Percentiles rank a stretch among this genome's conserved stretches.
These are phyloP conservation scores for Acanthurus leucopareius DNA, from an alignment of 2,797 vertebrate species.

Conservation along the genomic window DNA sequence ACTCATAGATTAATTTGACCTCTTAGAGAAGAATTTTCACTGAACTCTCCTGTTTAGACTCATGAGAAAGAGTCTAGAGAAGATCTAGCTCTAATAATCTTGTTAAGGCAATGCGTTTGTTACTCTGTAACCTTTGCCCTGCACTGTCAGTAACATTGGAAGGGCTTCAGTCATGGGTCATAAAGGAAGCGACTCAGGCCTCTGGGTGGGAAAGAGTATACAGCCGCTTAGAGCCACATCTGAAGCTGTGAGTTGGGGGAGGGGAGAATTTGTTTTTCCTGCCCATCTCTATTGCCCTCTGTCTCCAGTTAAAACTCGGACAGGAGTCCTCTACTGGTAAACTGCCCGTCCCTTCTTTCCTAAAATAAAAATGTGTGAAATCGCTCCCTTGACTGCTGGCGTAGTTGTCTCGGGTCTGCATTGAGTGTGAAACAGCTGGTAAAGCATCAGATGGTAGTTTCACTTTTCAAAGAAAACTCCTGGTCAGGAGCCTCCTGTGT, in stretches of 20 bases:
- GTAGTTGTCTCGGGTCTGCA: slow-evolving; percentile 34
- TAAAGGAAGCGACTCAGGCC: slow-evolving; percentile 79
- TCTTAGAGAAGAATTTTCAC: slow-evolving; percentile 19
- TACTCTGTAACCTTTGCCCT: slow-evolving; percentile 79
- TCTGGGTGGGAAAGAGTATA: slow-evolving; percentile 69
- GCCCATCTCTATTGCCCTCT: slow-evolving; percentile 46
- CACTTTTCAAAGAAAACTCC: slow-evolving; percentile 54
- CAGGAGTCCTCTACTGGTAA: slow-evolving; percentile 25
- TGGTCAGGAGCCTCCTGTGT: slow-evolving; percentile 48
- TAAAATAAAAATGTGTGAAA: slow-evolving; percentile 62
- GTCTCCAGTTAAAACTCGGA: slow-evolving; percentile 50
- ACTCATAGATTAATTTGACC: not conserved
- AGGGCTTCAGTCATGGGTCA: slow-evolving; percentile 84
- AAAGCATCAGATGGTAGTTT: slow-evolving; percentile 48
- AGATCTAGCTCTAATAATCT: slow-evolving; percentile 72
- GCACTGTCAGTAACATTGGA: slow-evolving; percentile 80
- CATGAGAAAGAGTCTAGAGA: slow-evolving; percentile 38
- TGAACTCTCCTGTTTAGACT: slow-evolving; percentile 17
- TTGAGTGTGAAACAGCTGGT: slow-evolving; percentile 64
- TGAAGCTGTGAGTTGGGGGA: slow-evolving; percentile 59
- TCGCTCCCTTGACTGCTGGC: slow-evolving; percentile 13
- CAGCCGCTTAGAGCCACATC: slow-evolving; percentile 63
- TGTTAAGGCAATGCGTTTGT: slow-evolving; percentile 82
- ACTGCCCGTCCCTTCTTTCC: slow-evolving; percentile 34
- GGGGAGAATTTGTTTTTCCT: slow-evolving; percentile 55